Percentiles rank a stretch among this genome's conserved stretches.
Conservation (phyloP, 2,797 vertebrate species). For the Varecia variegata region DNA sequence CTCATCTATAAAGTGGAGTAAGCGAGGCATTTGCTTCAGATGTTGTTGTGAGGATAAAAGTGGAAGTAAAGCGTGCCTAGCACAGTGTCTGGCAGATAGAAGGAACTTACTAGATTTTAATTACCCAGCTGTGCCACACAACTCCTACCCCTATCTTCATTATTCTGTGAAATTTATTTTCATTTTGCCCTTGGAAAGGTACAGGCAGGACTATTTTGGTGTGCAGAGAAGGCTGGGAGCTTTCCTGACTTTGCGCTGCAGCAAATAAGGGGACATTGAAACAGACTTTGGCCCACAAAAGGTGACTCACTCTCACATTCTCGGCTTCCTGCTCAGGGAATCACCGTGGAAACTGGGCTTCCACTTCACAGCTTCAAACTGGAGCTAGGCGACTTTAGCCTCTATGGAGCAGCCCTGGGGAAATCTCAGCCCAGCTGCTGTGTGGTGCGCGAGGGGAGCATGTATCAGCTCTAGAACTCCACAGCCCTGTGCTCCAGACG, state of each 20-base stretch:
- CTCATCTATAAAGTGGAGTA: neutral
- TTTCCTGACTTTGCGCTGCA: neutral
- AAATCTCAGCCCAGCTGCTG: neutral
- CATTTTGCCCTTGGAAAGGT: neutral
- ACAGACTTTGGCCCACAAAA: neutral
- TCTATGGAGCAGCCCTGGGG: neutral
- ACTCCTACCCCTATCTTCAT: neutral
- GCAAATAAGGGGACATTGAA: conserved; percentile 5
- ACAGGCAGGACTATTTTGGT: neutral
- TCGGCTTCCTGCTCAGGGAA: conserved; percentile 45
- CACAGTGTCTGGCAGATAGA: neutral
- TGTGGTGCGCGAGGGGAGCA: neutral
- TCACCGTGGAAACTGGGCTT: conserved; percentile 29
- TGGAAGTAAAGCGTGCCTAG: neutral
- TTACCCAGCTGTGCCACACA: rapidly evolving
- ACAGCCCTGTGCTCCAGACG: neutral
- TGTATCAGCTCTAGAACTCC: neutral
- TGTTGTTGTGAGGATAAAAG: neutral
- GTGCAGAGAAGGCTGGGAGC: neutral
- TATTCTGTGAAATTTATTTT: neutral
- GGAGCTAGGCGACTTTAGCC: neutral
- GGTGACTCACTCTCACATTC: conserved; percentile 38
- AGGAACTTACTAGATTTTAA: no score
- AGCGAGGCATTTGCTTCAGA: neutral
- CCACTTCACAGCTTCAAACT: neutral